A percentile compares a stretch with the other conserved stretches of the same genome.
These are phyloP conservation scores for Pegoplata infirma DNA, from an alignment of 2,888 invertebrate species.

Conservation along the genomic window DNA sequence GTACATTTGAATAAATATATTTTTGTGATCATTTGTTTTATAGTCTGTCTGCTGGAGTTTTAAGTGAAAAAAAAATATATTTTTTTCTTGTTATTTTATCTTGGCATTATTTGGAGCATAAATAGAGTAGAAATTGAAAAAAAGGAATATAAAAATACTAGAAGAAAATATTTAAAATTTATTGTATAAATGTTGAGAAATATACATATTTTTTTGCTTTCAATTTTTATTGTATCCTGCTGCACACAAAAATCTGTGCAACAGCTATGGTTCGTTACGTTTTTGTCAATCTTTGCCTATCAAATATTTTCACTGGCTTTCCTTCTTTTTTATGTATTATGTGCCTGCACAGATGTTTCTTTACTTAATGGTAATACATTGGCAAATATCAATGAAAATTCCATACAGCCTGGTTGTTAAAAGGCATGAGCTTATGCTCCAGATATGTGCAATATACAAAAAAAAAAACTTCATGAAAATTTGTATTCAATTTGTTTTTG, in stretches of 20 bases:
- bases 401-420: not conserved
- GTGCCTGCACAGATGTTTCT: constrained; percentile 17
- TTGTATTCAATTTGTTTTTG: too few species aligned
- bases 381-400: constrained; percentile 25
- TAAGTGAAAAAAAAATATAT: not conserved
- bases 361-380: constrained; percentile 15
- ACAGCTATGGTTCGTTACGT: constrained; percentile 30
- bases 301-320: constrained; percentile 29
- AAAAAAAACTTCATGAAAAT: too few species aligned
- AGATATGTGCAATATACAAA: not conserved
- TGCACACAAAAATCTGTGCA: constrained; percentile 19
- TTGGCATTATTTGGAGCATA: not conserved
- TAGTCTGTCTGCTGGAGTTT: not conserved
- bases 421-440: not conserved
- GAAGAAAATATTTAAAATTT: constrained; percentile 1
- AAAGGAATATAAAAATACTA: too few species aligned
- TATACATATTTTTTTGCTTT: not conserved
- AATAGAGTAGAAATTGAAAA: not conserved
- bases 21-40: not conserved
- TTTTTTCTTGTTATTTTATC: not conserved
- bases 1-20: constrained; percentile 27
- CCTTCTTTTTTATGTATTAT: not conserved
- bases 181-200: not conserved
- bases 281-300: constrained; percentile 39
- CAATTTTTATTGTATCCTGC: not conserved